These are phyloP conservation scores for Toxotes jaculatrix DNA, from an alignment of 2,113 vertebrate species.

Conservation along the genomic window DNA sequence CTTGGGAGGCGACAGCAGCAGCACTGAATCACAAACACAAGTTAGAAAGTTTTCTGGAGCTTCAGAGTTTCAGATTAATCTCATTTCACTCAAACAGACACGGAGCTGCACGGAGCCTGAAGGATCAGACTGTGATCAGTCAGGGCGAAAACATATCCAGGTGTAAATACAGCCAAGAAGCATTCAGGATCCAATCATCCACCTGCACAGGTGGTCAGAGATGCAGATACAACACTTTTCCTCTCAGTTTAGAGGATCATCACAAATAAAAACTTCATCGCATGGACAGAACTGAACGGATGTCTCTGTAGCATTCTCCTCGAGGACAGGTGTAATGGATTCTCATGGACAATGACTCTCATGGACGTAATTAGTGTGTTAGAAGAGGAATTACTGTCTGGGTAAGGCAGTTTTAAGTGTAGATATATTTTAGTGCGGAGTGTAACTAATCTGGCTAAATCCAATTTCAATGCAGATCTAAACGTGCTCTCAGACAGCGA, in stretches of 20 bases:
- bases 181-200: background rate
- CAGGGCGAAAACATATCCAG: background rate
- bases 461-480: background rate
- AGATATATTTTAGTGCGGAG: background rate
- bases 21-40: conserved; percentile 14
- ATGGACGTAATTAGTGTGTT: too few species aligned
- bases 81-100: conserved; percentile 7
- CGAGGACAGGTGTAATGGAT: background rate
- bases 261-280: background rate
- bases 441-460: background rate
- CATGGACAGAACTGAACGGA: background rate
- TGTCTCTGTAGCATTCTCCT: background rate
- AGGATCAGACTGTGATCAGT: conserved; percentile 10
- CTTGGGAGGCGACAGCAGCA: background rate
- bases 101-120: background rate
- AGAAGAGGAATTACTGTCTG: background rate
- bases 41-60: conserved; percentile 18
- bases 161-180: background rate
- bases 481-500: background rate
- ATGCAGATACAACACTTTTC: too few species aligned
- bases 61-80: background rate
- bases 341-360: too few species aligned
- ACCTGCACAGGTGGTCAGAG: background rate
- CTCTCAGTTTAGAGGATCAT: background rate
- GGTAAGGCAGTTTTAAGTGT: background rate